Evolutionary conservation across 2,113 vertebrate species (phyloP), one percentile per base, ranked within the genome.

Genomic region (Phycodurus eques): DNA sequence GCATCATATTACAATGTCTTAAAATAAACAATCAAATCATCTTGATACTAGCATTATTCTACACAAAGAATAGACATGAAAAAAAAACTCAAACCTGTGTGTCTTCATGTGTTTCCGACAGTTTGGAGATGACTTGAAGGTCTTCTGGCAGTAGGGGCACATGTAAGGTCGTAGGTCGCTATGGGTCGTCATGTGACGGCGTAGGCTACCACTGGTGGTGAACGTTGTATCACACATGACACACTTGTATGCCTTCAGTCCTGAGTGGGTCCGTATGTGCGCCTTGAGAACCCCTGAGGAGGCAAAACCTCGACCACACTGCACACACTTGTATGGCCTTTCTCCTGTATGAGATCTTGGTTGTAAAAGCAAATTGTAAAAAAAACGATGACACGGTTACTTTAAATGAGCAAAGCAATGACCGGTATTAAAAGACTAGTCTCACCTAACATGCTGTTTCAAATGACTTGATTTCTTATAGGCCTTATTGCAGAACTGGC

Each of bases 61-160:
- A 20, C 3, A 42, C 12, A 61, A 76, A 15, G 20, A 27, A 43
- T 49, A 57, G 4, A 60, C 22, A 7, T 0, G 4, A 4, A 47
- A 8, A 43, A 43, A 49, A 63, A 44, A 11, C 12, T 33, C 77
- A 56, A 72, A 91, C 98, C 96, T 96, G 68, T 99, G 98, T 7
- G 97, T 99, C 86, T 98, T 99, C 97, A 99, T 99, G 90, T 99
- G 98, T 76, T 99, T 99, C 87, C 97, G 96, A 89, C 98, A 99
- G 82, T 98, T 99, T 9, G 98, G 92, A 0, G 96, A 96, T 0
- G 97, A 99, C 93, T 99, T 99, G 85, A 99, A 99, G 2, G 98
- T 99, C 81, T 98, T 99, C 81, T 99, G 97, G 90, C 98, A 99
- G 86, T 99, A 99, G 0, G 98, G 98, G 79, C 98, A 99, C 98